Conservation (phyloP, 2,888 invertebrate species). For the Halictus ligatus region DNA sequence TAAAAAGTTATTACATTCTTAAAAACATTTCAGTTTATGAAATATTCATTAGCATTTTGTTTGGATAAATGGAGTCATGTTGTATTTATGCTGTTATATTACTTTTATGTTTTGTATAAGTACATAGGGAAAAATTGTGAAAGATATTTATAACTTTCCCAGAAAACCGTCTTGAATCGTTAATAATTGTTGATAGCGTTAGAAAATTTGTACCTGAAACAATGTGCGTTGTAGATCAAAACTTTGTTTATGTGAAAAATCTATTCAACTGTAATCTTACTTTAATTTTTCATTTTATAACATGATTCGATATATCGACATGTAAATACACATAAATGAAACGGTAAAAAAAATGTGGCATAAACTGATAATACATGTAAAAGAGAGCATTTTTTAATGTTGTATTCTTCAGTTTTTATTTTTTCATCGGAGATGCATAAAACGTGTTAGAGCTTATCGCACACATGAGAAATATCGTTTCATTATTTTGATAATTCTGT, state of each 20-base stretch:
- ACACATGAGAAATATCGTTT: neutral
- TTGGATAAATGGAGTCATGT: neutral
- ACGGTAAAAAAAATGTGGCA: neutral
- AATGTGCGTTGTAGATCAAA: neutral
- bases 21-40: neutral
- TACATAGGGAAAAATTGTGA: conserved; percentile 2
- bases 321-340: neutral
- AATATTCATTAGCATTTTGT: neutral
- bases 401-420: neutral
- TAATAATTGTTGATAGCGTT: neutral
- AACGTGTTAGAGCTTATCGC: neutral
- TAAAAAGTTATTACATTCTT: neutral
- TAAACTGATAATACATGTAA: neutral
- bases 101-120: neutral
- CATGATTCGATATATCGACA: neutral
- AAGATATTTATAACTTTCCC: conserved; percentile 12
- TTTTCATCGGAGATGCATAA: neutral
- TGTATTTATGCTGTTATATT: neutral
- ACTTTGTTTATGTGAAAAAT: neutral
- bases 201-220: neutral
- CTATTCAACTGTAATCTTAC: neutral
- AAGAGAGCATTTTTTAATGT: neutral
- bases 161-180: neutral
- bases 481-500: conserved; percentile 1
- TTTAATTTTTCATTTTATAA: neutral